Base-by-base conservation (phyloP, 2,888 invertebrate genomes). In the Corythucha ciliata region DNA sequence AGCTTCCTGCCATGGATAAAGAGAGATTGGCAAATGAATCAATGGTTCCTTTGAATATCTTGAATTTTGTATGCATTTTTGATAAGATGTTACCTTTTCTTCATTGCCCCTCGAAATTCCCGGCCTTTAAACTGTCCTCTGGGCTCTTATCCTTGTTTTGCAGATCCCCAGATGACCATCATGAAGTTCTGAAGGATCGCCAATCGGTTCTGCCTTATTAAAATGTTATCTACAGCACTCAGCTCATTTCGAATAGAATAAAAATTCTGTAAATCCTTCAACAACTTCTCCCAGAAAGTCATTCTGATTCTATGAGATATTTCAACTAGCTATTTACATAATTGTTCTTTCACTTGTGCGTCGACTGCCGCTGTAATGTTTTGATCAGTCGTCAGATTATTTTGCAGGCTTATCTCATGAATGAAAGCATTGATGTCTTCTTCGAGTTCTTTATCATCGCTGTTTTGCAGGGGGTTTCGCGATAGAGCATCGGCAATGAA, bases 61-160 rank as follows among this genome's bases (percentile, higher is more conserved):
- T 16, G 45, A 44, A 24, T 51, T 34, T 27, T 45, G 45, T 10
- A 51, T 34, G 25, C 51, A 45, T 14, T 37, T 22, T 8, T 37
- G 39, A 29, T 37, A 46, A 7, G 37, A 22, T 37, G 26, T 46
- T 12, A 52, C 18, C 32, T 27, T 34, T 4, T 20, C 18, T 44
- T 52, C 46, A 12, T 46, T 52, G 26, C 39, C 37, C 16, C 7
- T 21, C 3, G 52, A 52, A 21, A 52, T 40, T 14, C 41, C 52
- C 18, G 52, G 52, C 52, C 48, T 47, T 47, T 46, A 52, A 40
- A 52, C 33, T 3, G 47, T 40, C 12, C 18, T n/a, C 24, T 32
- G 25, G 20, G 52, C 52, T n/a, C 39, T 18, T 20, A n/a, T 12
- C 16, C 48, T 20, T 5, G 29, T 27, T 22, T 52, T 47, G 12